These are phyloP conservation scores for Tupaia tana DNA, from an alignment of 2,113 vertebrate species.

Conservation along the genomic window DNA sequence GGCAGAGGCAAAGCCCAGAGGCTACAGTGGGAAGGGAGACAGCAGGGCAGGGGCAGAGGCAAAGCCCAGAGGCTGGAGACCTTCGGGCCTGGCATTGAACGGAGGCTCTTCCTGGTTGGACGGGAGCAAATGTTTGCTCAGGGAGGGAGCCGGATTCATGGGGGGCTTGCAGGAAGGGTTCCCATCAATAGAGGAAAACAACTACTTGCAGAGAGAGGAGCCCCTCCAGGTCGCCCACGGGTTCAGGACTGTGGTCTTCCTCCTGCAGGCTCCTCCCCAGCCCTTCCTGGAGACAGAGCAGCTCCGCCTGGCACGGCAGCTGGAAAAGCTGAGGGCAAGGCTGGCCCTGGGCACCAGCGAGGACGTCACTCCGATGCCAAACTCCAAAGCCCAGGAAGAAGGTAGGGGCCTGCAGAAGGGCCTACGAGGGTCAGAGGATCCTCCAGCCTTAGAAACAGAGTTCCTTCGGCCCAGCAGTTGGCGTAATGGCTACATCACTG, in stretches of 20 bases:
- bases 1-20: background rate
- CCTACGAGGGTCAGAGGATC: background rate
- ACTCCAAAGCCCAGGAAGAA: conserved; percentile 12
- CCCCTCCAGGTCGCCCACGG: background rate
- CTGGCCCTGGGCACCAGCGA: conserved; percentile 47
- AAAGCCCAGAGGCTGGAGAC: background rate
- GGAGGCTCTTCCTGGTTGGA: background rate
- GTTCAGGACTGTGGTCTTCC: background rate
- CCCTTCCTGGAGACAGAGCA: conserved; percentile 66
- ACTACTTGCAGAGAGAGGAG: too few species aligned
- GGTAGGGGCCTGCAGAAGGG: conserved; percentile 31
- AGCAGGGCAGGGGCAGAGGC: too few species aligned
- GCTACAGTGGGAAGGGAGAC: too few species aligned
- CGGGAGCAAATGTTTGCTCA: background rate
- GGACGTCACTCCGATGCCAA: background rate
- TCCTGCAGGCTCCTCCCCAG: background rate
- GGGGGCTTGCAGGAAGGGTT: background rate
- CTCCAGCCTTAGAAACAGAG: background rate
- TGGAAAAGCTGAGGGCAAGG: conserved; percentile 67
- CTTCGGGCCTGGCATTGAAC: background rate
- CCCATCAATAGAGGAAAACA: too few species aligned
- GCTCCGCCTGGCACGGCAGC: conserved; percentile 64
- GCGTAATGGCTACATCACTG: too few species aligned
- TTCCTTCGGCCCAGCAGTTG: too few species aligned
- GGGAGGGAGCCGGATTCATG: background rate